Percentiles rank a stretch among this genome's conserved stretches.
phyloP scores from a whole-genome alignment of 1,140 invertebrate species.

The Tetramorium parvispinum region DNA sequence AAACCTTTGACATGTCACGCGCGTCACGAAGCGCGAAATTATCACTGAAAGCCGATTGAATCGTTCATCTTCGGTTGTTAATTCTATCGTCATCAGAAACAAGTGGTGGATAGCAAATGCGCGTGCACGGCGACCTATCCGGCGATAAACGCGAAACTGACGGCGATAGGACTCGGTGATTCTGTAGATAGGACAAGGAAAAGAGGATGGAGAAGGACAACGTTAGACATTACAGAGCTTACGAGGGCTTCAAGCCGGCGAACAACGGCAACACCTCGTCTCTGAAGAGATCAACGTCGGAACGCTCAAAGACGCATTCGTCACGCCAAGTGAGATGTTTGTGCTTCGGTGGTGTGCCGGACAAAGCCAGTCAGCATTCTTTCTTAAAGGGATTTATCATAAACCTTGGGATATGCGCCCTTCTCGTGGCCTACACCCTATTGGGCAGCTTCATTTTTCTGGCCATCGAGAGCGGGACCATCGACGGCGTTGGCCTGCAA shows the following conservation, averaged over 20 bases:
- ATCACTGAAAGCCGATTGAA: neutral
- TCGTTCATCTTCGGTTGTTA: conserved; percentile 11
- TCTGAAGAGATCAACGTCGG: conserved; percentile 80
- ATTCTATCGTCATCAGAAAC: neutral
- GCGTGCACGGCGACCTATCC: conserved; percentile 32
- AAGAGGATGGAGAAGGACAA: conserved; percentile 80
- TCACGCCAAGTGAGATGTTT: conserved; percentile 87
- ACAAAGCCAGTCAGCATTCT: conserved; percentile 88
- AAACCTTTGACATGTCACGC: neutral
- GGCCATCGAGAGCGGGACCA: conserved; percentile 92
- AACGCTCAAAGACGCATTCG: conserved; percentile 67
- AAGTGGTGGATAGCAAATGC: conserved; percentile 35
- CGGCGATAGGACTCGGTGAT: conserved; percentile 45
- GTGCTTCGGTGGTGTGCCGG: conserved; percentile 88
- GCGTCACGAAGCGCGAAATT: neutral
- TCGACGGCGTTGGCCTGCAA: conserved; percentile 85
- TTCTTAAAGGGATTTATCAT: conserved; percentile 91
- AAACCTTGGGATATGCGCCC: conserved; percentile 94
- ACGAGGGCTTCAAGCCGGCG: conserved; percentile 84
- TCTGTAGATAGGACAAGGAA: conserved; percentile 24
- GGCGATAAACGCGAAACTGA: conserved; percentile 53
- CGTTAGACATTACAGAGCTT: conserved; percentile 81
- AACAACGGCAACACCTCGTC: conserved; percentile 86
- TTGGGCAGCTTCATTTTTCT: conserved; percentile 97
- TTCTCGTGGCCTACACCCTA: conserved; percentile 95